phyloP scores from a whole-genome alignment of 2,797 vertebrate species.

The Microhierax caerulescens region DNA sequence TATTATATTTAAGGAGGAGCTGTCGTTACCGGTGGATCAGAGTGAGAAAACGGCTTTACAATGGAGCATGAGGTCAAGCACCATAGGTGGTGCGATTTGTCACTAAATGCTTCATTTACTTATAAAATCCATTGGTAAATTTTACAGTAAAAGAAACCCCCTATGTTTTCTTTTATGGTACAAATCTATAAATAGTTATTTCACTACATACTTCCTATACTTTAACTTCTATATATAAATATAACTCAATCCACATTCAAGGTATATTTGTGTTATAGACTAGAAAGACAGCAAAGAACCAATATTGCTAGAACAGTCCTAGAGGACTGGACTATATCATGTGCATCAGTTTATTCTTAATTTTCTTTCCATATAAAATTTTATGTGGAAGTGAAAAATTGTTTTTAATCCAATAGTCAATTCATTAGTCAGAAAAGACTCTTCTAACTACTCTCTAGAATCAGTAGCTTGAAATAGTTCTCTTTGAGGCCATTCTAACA shows the following conservation, averaged over 20 bases:
- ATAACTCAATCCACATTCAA: background rate
- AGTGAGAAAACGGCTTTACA: background rate
- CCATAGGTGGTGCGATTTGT: rapidly evolving
- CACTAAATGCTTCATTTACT: background rate
- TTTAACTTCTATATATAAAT: background rate
- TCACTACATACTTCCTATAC: background rate
- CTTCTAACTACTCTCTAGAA: background rate
- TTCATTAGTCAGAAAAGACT: background rate
- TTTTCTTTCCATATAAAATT: background rate
- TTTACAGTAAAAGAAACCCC: background rate
- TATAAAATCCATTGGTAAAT: background rate
- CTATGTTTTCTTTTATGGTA: background rate
- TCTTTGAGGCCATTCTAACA: background rate
- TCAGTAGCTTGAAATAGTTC: background rate
- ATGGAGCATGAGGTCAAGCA: background rate
- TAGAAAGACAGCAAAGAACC: background rate
- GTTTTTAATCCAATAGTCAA: background rate
- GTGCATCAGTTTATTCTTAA: background rate
- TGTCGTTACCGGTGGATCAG: background rate
- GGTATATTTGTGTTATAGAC: background rate
- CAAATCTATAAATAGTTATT: background rate
- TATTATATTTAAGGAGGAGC: background rate
- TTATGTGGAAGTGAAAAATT: background rate
- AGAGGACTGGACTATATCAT: background rate
- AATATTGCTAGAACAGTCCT: background rate